Base-by-base conservation (phyloP, 2,888 invertebrate genomes). In the Leptopterna dolabrata region DNA sequence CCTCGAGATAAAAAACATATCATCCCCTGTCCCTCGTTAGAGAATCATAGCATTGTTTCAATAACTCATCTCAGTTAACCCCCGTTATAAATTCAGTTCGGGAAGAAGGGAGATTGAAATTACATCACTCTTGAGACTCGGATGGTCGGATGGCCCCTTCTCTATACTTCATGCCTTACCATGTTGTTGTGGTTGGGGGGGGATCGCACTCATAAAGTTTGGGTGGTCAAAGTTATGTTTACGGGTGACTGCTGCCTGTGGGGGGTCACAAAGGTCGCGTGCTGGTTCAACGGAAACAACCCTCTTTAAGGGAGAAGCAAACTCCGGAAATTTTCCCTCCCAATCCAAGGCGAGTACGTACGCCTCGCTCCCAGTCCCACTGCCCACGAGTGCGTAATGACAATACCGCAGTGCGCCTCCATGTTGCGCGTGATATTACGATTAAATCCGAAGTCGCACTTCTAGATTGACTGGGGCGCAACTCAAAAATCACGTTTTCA, bases 31-130 rank as follows among this genome's bases (percentile, higher is more conserved):
- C 63, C 55, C 63, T 63, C 63, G 63, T 63, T 24, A 63, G 24
- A 11, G 63, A 63, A 63, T 63, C 63, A 63, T 63, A 63, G 63
- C 63, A 63, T 63, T 63, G 63, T 63, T 63, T 63, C 63, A 63
- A 63, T 63, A 63, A 63, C 63, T 63, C 63, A 63, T 63, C 47
- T 13, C 47, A 13, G 14, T 4, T 47, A 7, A 7, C 19, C 63
- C 63, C 24, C 24, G 63, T 63, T 63, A 63, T 63, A 63, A 63
- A 63, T 63, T 63, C 63, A 7, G 63, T 19, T 63, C 63, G 63
- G 27, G 24, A 63, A 24, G 24, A 24, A 63, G 63, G 63, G 63
- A 63, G 63, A 63, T 63, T 63, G 63, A 63, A 63, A 63, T 63
- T 63, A 63, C 63, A 63, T 24, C 63, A 63, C 63, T 63, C 63